These are phyloP conservation scores for Hycleus phaleratus DNA, from an alignment of 1,140 invertebrate species.

Conservation along the genomic window DNA sequence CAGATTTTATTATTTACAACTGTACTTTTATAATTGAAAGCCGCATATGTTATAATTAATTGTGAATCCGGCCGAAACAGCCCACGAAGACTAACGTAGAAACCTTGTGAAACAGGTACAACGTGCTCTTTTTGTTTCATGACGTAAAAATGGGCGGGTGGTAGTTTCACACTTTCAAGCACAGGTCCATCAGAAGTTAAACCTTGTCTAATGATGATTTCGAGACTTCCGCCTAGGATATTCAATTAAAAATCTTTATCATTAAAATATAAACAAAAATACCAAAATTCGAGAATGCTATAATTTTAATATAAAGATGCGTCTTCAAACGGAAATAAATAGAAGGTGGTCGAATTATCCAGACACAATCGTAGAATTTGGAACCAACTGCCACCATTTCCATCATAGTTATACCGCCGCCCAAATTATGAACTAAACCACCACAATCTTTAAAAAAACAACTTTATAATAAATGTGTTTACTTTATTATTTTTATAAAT, in stretches of 20 bases:
- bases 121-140: constrained; percentile 51
- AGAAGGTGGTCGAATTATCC: constrained; percentile 60
- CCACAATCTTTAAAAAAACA: constrained; percentile 51
- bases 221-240: constrained; percentile 47
- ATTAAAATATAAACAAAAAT: constrained; percentile 18
- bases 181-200: constrained; percentile 55
- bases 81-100: constrained; percentile 60
- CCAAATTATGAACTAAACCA: constrained; percentile 63
- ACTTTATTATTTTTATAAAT: constrained; percentile 13
- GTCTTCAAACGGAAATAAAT: constrained; percentile 60
- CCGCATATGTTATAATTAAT: constrained; percentile 61
- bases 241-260: background rate
- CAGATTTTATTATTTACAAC: background rate
- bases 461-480: too few relatives aligned
- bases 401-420: constrained; percentile 71
- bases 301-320: constrained; percentile 60
- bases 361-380: constrained; percentile 63
- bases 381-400: constrained; percentile 58
- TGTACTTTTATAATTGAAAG: constrained; percentile 64
- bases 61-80: constrained; percentile 55
- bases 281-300: constrained; percentile 60
- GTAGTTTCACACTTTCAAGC: constrained; percentile 51
- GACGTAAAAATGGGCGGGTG: constrained; percentile 44
- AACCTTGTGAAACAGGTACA: constrained; percentile 54
- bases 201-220: constrained; percentile 56